phyloP scores from a whole-genome alignment of 2,888 invertebrate species.

The Cosmorhoe ocellata region DNA sequence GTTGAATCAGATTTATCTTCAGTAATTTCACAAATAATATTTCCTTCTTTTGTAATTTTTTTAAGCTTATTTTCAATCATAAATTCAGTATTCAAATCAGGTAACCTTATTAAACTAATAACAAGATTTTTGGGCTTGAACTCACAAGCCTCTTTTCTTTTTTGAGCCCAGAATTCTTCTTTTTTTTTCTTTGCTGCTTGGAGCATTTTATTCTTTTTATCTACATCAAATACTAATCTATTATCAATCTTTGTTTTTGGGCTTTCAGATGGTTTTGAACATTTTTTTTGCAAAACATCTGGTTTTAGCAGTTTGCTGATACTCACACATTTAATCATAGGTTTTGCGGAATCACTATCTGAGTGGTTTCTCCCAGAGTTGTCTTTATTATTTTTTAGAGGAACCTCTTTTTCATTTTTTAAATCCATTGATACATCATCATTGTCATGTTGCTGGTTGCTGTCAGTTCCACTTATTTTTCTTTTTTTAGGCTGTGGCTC shows the following conservation, averaged over 20 bases:
- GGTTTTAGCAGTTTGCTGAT: slow-evolving; percentile 65
- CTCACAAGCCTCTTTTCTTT: slow-evolving; percentile 52
- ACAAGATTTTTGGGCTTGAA: slow-evolving; percentile 60
- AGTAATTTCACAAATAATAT: slow-evolving; percentile 45
- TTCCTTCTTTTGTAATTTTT: slow-evolving; percentile 49
- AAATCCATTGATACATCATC: slow-evolving; percentile 8
- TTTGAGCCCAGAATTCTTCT: slow-evolving; percentile 42
- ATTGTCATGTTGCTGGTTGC: slow-evolving; percentile 18
- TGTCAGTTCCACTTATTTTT: slow-evolving; percentile 19
- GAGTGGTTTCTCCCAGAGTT: not conserved
- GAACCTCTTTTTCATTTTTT: not conserved
- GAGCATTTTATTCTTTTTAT: slow-evolving; percentile 16
- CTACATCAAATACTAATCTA: slow-evolving; percentile 10
- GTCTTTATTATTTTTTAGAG: not conserved
- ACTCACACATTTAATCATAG: slow-evolving; percentile 69
- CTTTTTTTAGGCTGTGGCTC: slow-evolving; percentile 16
- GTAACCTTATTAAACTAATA: slow-evolving; percentile 53
- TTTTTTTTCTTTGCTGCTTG: slow-evolving; percentile 15
- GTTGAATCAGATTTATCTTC: slow-evolving; percentile 13
- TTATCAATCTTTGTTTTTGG: not conserved
- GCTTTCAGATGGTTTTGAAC: slow-evolving; percentile 3
- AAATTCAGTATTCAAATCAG: slow-evolving; percentile 48
- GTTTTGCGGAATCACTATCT: slow-evolving; percentile 36
- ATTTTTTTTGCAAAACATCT: slow-evolving; percentile 37
- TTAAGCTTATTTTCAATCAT: slow-evolving; percentile 49